These are phyloP conservation scores for Lymantria monacha DNA, from an alignment of 2,888 invertebrate genomes.

Conservation along the genomic window DNA sequence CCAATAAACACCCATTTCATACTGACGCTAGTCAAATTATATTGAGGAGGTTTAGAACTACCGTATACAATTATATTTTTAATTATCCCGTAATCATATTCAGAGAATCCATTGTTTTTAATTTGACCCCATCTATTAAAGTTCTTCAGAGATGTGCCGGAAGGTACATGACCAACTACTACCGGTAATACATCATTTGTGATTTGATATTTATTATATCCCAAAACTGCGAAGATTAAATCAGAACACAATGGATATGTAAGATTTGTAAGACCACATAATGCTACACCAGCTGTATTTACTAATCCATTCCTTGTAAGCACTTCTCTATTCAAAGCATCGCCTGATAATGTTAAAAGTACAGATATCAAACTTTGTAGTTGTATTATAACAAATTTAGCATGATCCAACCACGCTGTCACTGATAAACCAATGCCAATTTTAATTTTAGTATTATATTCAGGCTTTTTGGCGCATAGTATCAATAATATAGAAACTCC, in stretches of 20 bases:
- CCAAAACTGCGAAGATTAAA: slow-evolving; percentile 33
- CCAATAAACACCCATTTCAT: slow-evolving; percentile 33
- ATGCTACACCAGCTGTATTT: slow-evolving; percentile 16
- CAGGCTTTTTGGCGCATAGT: slow-evolving; percentile 36
- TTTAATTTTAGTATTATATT: slow-evolving; percentile 43
- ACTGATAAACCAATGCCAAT: slow-evolving; percentile 39
- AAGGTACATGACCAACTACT: slow-evolving; percentile 35
- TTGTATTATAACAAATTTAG: slow-evolving; percentile 28
- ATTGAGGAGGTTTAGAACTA: slow-evolving; percentile 25
- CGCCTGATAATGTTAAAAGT: slow-evolving; percentile 18
- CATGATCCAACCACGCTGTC: slow-evolving; percentile 31
- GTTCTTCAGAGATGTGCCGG: slow-evolving; percentile 40
- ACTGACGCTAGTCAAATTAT: slow-evolving; percentile 27
- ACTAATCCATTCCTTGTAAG: slow-evolving; percentile 15
- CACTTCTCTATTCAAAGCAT: slow-evolving; percentile 11
- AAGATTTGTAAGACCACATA: slow-evolving; percentile 30
- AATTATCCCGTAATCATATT: slow-evolving; percentile 31
- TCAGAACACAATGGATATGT: slow-evolving; percentile 35
- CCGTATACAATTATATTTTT: slow-evolving; percentile 31
- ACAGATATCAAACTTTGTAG: slow-evolving; percentile 20
- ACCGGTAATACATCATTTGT: slow-evolving; percentile 28
- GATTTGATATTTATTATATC: slow-evolving; percentile 37
- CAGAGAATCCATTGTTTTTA: slow-evolving; percentile 32
- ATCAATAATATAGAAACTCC: slow-evolving; percentile 31
- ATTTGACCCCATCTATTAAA: slow-evolving; percentile 41